These are phyloP conservation scores for Steinernema khuongi DNA, from an alignment of 1,140 invertebrate species.

Conservation along the genomic window DNA sequence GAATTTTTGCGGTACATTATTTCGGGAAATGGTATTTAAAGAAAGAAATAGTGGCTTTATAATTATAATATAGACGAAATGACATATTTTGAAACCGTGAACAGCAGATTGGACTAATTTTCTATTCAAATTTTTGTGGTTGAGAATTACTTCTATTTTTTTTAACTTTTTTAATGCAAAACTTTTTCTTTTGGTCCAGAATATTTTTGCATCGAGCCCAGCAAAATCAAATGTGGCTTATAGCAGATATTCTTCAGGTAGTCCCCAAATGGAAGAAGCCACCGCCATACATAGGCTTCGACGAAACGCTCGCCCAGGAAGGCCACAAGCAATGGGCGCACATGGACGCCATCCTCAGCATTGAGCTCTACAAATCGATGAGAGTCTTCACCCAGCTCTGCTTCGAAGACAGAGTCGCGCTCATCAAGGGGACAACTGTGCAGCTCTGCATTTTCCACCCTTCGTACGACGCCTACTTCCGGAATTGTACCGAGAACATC, in stretches of 20 bases:
- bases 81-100: too few relatives aligned
- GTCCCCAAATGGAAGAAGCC: neutral
- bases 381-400: neutral
- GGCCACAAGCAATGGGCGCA: constrained; percentile 2
- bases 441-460: neutral
- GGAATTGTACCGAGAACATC: neutral
- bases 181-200: too few relatives aligned
- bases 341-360: neutral
- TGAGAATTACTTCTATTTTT: too few relatives aligned
- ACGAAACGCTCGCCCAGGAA: neutral
- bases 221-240: neutral
- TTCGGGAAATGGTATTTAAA: too few relatives aligned
- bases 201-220: neutral
- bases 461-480: constrained; percentile 1
- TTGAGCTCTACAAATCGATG: neutral
- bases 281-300: neutral
- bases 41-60: too few relatives aligned
- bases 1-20: too few relatives aligned
- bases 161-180: too few relatives aligned
- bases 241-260: neutral
- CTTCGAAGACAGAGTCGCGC: neutral
- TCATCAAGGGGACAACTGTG: neutral
- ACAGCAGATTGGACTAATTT: too few relatives aligned
- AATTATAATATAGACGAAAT: too few relatives aligned
- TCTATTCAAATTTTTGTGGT: too few relatives aligned